Evolutionary conservation across 2,113 vertebrate genomes (phyloP), one percentile per base, ranked within the genome.

Genomic region (Aegithalos caudatus): DNA sequence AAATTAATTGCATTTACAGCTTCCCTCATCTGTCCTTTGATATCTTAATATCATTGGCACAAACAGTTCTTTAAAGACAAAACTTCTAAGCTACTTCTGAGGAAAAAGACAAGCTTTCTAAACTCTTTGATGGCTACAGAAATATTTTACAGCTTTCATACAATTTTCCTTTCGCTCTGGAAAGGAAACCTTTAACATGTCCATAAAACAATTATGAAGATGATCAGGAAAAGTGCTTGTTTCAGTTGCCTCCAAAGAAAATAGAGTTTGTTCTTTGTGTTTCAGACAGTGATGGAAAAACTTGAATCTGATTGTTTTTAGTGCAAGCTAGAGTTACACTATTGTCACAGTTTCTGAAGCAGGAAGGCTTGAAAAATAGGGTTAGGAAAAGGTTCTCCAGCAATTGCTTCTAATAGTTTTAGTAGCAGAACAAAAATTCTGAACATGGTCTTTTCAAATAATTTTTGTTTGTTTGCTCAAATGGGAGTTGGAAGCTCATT

Each of bases 191-290:
- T 90, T 94, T 91, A 94, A 28, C 80, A 51, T 85, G 47, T 54
- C 93, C 92, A 45, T 95, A 66, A 88, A 95, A 91, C 81, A 93
- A 48, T 80, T 72, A 25, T 79, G 72, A 91, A 96, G 91, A 94
- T 73, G 81, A 82, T 95, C 76, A 96, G 89, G 54, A 93, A 74
- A 96, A 95, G 82, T 94, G 16, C 80, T 92, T 78, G 92, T 96
- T 96, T 96, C 90, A 96, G 95, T 96, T 90, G 90, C 92, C 92
- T 95, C 95, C 95, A 95, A 95, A 95, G 87, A 97, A 96, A 97
- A 97, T 95, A 95, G 87, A 95, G 90, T 80, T 90, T 27, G 54
- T 73, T 90, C 91, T 92, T 95, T 97, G 95, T 95, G 74, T 90
- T 94, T 89, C 71, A 73, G 81, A 87, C 53, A 95, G 90, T 28